These are phyloP conservation scores for Chouioia cunea DNA, from an alignment of 2,888 invertebrate genomes.

Conservation along the genomic window DNA sequence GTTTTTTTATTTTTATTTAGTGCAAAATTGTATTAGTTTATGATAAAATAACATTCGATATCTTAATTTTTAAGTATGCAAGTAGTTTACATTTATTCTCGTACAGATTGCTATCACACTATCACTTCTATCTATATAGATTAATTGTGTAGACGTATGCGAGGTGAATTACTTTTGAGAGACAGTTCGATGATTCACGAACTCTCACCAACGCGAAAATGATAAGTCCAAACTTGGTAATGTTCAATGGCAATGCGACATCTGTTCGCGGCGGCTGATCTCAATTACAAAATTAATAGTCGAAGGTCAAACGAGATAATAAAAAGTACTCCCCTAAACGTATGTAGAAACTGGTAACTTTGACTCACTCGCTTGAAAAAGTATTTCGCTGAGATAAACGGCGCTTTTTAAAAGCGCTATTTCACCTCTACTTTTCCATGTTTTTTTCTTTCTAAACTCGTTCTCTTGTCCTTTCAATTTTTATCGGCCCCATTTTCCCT, in stretches of 20 bases:
- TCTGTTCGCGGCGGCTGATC: constrained; percentile 64
- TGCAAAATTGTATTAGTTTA: constrained; percentile 42
- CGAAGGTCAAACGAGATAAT: constrained; percentile 65
- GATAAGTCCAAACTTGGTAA: constrained; percentile 17
- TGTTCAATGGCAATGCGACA: constrained; percentile 50
- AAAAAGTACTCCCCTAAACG: constrained; percentile 64
- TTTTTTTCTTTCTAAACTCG: no score
- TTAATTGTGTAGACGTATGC: constrained; percentile 26
- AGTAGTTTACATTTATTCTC: constrained; percentile 34
- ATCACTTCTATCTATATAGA: constrained; percentile 36
- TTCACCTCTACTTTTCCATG: constrained; percentile 28
- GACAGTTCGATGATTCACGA: neutral
- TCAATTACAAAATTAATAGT: constrained; percentile 66
- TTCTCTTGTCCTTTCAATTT: constrained; percentile 8
- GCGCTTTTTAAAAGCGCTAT: constrained; percentile 23
- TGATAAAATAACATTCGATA: constrained; percentile 43
- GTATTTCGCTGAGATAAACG: constrained; percentile 56
- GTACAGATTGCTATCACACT: constrained; percentile 42
- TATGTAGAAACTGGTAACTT: constrained; percentile 68
- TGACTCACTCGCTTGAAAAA: constrained; percentile 67
- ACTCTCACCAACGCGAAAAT: neutral
- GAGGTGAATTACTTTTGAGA: constrained; percentile 38
- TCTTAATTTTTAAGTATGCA: constrained; percentile 35
- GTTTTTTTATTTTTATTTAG: constrained; percentile 33
- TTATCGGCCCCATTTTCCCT: constrained; percentile 33